Evolutionary conservation across 2,888 invertebrate genomes (phyloP), one percentile per base, ranked within the genome.

Genomic region (Ceriagrion tenellum): DNA sequence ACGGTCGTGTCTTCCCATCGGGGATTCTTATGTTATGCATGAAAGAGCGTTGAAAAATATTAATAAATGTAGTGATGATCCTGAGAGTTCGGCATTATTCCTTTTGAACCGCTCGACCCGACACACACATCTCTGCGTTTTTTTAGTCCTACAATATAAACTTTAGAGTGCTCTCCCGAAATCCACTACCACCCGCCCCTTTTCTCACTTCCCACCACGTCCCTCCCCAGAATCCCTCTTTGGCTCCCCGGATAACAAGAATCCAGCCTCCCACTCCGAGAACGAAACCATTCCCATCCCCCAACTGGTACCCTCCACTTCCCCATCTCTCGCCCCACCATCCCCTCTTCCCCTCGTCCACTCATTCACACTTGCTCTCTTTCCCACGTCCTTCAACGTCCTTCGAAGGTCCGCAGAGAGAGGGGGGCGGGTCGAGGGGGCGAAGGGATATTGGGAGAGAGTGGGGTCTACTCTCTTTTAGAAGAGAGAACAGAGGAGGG

Each of bases 321-420:
- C n/a, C n/a, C n/a, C n/a, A n/a, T n/a, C n/a, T n/a, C 59, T 8
- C 59, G 2, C 88, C 26, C n/a, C 89, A 35, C 59, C 59, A 1
- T 20, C 59, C 20, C 3, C 59, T 59, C 88, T 23, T 6, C 89
- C 20, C 55, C 55, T 26, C 8, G 8, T 47, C 6, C 63, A 12
- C 81, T 35, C 30, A 30, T 91, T 30, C 30, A n/a, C 59, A 10
- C 40, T 18, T 63, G 59, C 63, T 40, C 40, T n/a, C 89, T 89
- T 89, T 89, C 89, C 89, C 89, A 89, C 89, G 89, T 89, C 89
- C 89, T 89, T 55, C 89, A n/a, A 18, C 55, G 89, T 55, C 89
- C 55, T 89, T 55, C 89, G 89, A 55, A 55, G 89, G 89, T 26
- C 55, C 89, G 6, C 55, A 20, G n/a, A n/a, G n/a, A 26, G 40